Base-by-base conservation (phyloP, 2,113 vertebrate species). In the Phrynosoma blainvillii region DNA sequence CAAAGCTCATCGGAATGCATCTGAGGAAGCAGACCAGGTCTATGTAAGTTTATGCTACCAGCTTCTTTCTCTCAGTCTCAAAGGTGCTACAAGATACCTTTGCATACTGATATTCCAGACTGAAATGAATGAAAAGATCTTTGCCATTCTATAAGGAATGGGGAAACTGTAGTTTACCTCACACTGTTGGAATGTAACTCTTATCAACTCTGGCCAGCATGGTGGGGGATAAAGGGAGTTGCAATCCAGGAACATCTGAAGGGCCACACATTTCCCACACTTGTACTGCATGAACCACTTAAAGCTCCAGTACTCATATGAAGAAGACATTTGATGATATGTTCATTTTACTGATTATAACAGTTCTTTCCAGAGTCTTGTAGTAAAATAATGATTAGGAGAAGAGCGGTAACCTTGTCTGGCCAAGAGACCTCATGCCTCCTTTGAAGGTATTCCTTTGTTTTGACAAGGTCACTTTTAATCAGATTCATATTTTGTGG, bases 381-480 rank as follows among this genome's bases (percentile, higher is more conserved):
- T 8, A 66, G 10, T n/a, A 62, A 78, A 83, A 20, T 20, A 30
- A 40, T 54, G 36, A 59, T 14, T 25, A 80, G 47, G 25, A 56
- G 87, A 42, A 83, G 10, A 78, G 25, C 27, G 36, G 13, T 59
- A 65, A 71, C 27, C 2, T 40, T 73, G 52, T 85, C 52, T 82
- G 80, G 52, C 71, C 47, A 65, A 5, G 54, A 18, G 74, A 83
- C 54, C 10, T 27, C 27, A 56, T 25, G 59, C 74, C 68, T 21
- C 79, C 36, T 79, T 21, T 66, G 73, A 73, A 84, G 47, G 65
- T 14, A 52, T 70, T 13, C 21, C 76, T 86, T 73, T 83, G 89
- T 62, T 83, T 79, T 79, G 52, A 77, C 65, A 62, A 79, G 79
- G 89, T 78, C 74, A 86, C 4, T 79, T 79, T 83, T 86, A 86